Percentiles rank a stretch among this genome's conserved stretches.
phyloP scores from a whole-genome alignment of 2,797 vertebrate species.

The Poliocrania exsul region DNA sequence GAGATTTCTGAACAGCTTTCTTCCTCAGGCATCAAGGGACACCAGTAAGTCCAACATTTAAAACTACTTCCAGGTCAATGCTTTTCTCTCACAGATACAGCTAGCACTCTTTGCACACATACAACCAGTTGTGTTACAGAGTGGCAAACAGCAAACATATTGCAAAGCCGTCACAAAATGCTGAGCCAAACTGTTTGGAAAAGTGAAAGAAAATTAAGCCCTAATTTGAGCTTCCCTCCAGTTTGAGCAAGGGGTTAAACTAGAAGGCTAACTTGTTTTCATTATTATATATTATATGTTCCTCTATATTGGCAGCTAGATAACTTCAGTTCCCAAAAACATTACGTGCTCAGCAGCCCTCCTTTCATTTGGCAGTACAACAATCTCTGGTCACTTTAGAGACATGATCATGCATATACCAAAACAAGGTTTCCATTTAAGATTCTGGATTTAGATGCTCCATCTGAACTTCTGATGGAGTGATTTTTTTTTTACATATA shows the following conservation, averaged over 20 bases:
- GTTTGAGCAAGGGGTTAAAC: background rate
- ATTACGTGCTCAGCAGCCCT: rapidly evolving
- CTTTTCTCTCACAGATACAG: background rate
- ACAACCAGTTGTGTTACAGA: background rate
- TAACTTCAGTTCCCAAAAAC: background rate
- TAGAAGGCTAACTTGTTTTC: background rate
- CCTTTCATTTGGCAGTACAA: background rate
- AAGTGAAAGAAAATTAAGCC: background rate
- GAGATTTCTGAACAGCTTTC: background rate
- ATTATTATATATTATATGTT: background rate
- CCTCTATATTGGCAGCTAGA: background rate
- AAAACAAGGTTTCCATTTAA: background rate
- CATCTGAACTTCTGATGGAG: background rate
- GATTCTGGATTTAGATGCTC: background rate
- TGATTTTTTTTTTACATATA: background rate
- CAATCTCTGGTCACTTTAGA: background rate
- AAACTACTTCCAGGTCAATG: background rate
- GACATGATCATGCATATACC: background rate
- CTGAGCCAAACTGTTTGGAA: background rate
- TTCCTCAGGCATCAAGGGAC: background rate
- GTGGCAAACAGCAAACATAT: background rate
- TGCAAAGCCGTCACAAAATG: background rate
- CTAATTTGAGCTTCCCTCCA: rapidly evolving
- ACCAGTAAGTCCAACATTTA: background rate
- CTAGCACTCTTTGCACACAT: background rate